Evolutionary conservation across 2,888 invertebrate genomes (phyloP).

Genomic region (Xanthia togata): DNA sequence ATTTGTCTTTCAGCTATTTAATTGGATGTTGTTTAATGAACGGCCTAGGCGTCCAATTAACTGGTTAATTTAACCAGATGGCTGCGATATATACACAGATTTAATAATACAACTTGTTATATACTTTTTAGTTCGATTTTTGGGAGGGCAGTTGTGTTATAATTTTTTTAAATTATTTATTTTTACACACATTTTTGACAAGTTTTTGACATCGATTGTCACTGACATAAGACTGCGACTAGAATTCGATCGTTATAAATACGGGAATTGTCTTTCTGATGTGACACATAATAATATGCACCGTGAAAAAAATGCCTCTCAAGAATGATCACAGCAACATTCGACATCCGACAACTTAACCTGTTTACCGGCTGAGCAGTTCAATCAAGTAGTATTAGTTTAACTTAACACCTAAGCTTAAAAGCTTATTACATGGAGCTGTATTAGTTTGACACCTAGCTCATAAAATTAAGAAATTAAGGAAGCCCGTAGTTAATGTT

Average conservation of each 20-base stretch:
- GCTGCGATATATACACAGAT: too few relatives aligned
- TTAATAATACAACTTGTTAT: too few relatives aligned
- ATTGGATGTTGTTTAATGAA: too few relatives aligned
- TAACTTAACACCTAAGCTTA: neutral
- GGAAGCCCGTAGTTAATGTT: neutral
- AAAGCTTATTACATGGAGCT: neutral
- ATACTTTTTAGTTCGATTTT: too few relatives aligned
- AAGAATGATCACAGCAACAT: neutral
- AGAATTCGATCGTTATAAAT: neutral
- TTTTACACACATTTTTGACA: too few relatives aligned
- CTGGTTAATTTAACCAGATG: too few relatives aligned
- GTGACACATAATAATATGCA: neutral
- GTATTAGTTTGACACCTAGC: neutral
- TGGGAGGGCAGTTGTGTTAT: too few relatives aligned
- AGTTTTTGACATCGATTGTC: too few relatives aligned
- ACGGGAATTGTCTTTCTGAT: neutral
- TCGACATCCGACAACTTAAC: neutral
- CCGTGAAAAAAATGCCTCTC: neutral
- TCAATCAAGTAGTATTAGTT: conserved; percentile 14
- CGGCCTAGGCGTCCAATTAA: too few relatives aligned
- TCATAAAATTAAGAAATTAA: neutral
- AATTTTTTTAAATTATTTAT: too few relatives aligned
- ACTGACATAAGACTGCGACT: neutral
- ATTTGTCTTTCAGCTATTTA: too few relatives aligned
- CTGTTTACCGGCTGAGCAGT: neutral